These are phyloP conservation scores for Teinopalpus imperialis DNA, from an alignment of 2,888 invertebrate genomes.

Conservation along the genomic window DNA sequence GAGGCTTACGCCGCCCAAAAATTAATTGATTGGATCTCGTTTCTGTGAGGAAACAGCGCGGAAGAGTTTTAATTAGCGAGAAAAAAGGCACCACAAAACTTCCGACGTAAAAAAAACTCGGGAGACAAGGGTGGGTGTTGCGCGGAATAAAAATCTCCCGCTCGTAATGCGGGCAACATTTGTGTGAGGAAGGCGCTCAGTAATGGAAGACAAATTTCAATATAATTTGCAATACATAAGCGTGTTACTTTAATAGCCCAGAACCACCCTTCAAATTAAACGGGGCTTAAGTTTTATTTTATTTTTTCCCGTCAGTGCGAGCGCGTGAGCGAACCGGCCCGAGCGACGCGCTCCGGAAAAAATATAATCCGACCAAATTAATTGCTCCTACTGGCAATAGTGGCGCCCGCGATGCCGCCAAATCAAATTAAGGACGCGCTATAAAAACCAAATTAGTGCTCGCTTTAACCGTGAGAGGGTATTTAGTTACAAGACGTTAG, in stretches of 20 bases:
- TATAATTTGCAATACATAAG: constrained; percentile 84
- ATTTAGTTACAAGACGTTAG: constrained; percentile 83
- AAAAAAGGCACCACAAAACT: constrained; percentile 77
- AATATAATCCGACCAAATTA: constrained; percentile 82
- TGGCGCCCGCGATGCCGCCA: constrained; percentile 78
- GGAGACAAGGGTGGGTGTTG: constrained; percentile 78
- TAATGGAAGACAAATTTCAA: constrained; percentile 83
- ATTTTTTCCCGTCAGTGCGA: constrained; percentile 74
- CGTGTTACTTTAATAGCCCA: constrained; percentile 83
- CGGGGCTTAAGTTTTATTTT: constrained; percentile 82
- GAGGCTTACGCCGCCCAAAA: constrained; percentile 76
- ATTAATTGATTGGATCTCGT: constrained; percentile 81
- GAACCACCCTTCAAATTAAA: constrained; percentile 83
- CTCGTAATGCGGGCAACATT: constrained; percentile 81
- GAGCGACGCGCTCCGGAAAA: constrained; percentile 58
- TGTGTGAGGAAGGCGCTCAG: constrained; percentile 81
- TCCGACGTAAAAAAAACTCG: constrained; percentile 72
- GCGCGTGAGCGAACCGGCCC: constrained; percentile 36
- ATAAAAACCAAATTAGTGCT: constrained; percentile 83
- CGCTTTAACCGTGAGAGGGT: constrained; percentile 82
- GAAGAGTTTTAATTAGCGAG: constrained; percentile 82
- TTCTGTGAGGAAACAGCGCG: constrained; percentile 78
- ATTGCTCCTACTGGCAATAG: constrained; percentile 80
- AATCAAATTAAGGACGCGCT: constrained; percentile 82
- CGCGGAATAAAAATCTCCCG: constrained; percentile 77